These are phyloP conservation scores for Hucho hucho DNA, from an alignment of 2,113 vertebrate species.

Conservation along the genomic window DNA sequence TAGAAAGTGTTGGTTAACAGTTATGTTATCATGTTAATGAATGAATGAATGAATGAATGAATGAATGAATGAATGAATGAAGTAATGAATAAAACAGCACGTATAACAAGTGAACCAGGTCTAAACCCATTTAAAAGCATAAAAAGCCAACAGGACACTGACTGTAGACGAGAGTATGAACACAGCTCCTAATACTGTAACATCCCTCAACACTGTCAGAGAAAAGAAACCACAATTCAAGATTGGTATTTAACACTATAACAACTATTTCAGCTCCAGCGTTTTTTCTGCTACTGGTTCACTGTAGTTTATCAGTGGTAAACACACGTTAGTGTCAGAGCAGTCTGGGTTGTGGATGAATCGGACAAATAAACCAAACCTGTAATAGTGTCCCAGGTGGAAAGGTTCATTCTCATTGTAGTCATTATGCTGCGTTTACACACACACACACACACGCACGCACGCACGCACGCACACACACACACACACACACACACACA, in stretches of 20 bases:
- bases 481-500: too few relatives aligned
- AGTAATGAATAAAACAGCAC: background rate
- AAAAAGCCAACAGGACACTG: too few relatives aligned
- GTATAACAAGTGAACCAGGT: too few relatives aligned
- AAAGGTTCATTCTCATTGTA: slow-evolving; percentile 56
- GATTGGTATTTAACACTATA: background rate
- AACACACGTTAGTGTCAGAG: slow-evolving; percentile 71
- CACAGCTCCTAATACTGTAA: background rate
- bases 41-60: background rate
- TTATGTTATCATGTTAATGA: background rate
- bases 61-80: background rate
- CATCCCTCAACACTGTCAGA: background rate
- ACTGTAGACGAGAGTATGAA: background rate
- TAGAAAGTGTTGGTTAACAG: too few relatives aligned
- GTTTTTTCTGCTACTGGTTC: slow-evolving; percentile 61
- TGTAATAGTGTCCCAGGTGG: slow-evolving; percentile 61
- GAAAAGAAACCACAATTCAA: background rate
- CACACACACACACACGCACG: background rate
- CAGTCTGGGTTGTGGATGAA: slow-evolving; percentile 64
- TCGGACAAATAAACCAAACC: slow-evolving; percentile 66
- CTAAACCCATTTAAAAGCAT: too few relatives aligned
- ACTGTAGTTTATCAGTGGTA: slow-evolving; percentile 43
- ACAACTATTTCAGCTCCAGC: slow-evolving; percentile 12
- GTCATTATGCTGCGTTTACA: background rate
- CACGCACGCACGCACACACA: background rate